Evolutionary conservation across 2,888 invertebrate genomes (phyloP).

Genomic region (Theretra japonica): DNA sequence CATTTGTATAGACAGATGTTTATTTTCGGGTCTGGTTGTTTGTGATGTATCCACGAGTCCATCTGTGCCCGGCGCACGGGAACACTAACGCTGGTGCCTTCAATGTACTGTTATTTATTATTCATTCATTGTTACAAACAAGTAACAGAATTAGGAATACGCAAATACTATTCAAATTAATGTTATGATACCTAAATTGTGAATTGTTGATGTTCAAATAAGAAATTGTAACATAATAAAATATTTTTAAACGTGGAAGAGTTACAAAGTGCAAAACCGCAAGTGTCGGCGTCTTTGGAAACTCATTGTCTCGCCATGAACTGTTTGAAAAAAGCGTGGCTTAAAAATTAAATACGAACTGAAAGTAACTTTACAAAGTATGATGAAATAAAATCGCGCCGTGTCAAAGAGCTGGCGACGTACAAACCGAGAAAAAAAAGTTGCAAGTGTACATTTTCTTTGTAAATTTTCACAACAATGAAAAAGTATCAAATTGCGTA

Average conservation of each 20-base stretch:
- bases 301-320: too few relatives aligned
- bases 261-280: background rate
- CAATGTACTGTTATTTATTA: too few relatives aligned
- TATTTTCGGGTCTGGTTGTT: slow-evolving; percentile 5
- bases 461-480: slow-evolving; percentile 29
- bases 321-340: background rate
- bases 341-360: slow-evolving; percentile 14
- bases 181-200: too few relatives aligned
- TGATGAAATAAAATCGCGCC: slow-evolving; percentile 10
- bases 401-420: slow-evolving; percentile 9
- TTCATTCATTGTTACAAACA: too few relatives aligned
- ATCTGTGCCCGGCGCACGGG: background rate
- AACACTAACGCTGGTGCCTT: too few relatives aligned
- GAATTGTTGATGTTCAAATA: background rate
- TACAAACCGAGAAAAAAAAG: background rate
- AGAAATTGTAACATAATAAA: background rate
- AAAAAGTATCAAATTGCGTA: slow-evolving; percentile 29
- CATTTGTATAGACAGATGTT: background rate
- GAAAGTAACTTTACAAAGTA: background rate
- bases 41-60: background rate
- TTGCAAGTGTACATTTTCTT: slow-evolving; percentile 23
- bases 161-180: too few relatives aligned
- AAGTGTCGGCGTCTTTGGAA: background rate
- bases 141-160: too few relatives aligned
- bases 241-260: background rate